Conservation (phyloP, 2,797 vertebrate species). For the Molossus alvarezi region DNA sequence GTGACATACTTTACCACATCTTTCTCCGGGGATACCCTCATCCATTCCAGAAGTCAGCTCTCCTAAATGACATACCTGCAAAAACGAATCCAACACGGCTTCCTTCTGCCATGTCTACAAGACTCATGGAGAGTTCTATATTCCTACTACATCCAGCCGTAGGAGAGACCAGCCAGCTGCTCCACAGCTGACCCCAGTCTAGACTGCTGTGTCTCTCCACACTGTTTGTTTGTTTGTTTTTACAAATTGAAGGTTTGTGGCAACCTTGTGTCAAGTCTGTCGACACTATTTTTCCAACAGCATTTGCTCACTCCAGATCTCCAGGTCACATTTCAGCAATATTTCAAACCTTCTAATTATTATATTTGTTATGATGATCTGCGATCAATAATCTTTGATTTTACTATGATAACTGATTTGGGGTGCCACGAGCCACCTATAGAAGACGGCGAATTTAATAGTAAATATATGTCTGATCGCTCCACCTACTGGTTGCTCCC, state of each 20-base stretch:
- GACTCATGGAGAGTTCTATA: neutral
- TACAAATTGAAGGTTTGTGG: neutral
- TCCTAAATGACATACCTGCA: neutral
- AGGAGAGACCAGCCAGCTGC: neutral
- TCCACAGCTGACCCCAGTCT: neutral
- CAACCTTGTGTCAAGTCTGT: neutral
- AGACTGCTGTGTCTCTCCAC: neutral
- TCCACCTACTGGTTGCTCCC: neutral
- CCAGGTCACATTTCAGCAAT: no score
- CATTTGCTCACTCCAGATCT: no score
- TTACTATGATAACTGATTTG: neutral
- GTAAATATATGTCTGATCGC: neutral
- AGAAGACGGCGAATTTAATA: no score
- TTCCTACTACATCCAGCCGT: neutral
- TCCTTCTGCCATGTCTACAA: neutral
- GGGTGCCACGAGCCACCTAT: neutral
- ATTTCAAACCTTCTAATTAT: neutral
- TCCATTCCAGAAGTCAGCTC: neutral
- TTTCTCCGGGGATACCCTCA: neutral
- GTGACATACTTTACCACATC: neutral
- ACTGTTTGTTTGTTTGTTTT: no score
- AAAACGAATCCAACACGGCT: neutral
- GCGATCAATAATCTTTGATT: neutral
- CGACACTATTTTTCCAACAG: neutral
- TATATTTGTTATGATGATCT: neutral